phyloP scores from a whole-genome alignment of 2,888 invertebrate genomes.

The Pteria penguin region DNA sequence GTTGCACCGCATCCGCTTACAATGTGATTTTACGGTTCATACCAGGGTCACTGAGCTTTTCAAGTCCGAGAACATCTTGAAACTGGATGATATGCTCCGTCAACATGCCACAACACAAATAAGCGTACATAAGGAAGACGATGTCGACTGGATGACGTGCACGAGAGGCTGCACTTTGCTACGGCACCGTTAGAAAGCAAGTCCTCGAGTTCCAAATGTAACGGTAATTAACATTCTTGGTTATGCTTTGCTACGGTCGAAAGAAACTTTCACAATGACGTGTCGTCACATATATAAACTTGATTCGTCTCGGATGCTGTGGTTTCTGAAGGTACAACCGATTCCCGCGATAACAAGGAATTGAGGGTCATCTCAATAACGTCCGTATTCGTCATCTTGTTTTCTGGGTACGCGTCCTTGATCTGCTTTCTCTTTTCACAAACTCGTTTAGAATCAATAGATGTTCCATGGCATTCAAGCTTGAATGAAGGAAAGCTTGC shows the following conservation, averaged over 20 bases:
- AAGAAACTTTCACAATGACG: background rate
- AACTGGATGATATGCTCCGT: background rate
- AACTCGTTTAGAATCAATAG: background rate
- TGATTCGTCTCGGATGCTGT: too few species aligned
- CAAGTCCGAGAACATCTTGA: background rate
- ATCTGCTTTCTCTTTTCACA: background rate
- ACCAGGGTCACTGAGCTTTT: background rate
- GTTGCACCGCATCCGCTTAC: background rate
- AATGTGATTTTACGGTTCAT: background rate
- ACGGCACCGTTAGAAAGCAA: too few species aligned
- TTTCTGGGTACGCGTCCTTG: too few species aligned
- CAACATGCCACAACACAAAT: too few species aligned
- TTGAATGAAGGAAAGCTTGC: constrained; percentile 10
- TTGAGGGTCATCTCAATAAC: too few species aligned
- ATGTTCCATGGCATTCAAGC: background rate
- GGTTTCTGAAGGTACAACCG: too few species aligned
- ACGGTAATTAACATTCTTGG: background rate
- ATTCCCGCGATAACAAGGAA: too few species aligned
- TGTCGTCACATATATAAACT: background rate
- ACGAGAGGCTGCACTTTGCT: background rate
- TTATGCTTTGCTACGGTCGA: background rate
- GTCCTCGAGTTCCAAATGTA: background rate
- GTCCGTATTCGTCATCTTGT: too few species aligned
- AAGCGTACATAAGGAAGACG: too few species aligned
- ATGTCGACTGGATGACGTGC: too few species aligned